A percentile compares a stretch with the other conserved stretches of the same genome.
These are phyloP conservation scores for Branchipolynoe longqiensis DNA, from an alignment of 2,888 invertebrate species.

Conservation along the genomic window DNA sequence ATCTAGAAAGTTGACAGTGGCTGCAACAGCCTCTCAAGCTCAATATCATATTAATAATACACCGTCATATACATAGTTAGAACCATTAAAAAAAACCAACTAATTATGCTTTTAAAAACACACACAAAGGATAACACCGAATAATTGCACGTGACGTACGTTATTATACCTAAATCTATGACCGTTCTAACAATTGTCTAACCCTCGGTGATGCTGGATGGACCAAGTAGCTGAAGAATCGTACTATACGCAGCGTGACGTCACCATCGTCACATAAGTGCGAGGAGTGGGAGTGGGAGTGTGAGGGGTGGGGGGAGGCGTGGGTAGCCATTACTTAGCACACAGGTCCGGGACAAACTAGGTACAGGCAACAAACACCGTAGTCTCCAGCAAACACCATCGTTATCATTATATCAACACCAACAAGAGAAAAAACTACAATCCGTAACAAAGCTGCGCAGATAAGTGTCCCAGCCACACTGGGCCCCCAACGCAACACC, in stretches of 20 bases:
- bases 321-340: no score
- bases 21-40: constrained; percentile 11
- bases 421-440: constrained; percentile 42
- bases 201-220: constrained; percentile 22
- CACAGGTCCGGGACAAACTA: constrained; percentile 36
- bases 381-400: constrained; percentile 7
- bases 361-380: constrained; percentile 15
- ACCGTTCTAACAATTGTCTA: background rate
- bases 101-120: no score
- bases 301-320: no score
- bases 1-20: constrained; percentile 14
- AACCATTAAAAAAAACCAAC: constrained; percentile 1
- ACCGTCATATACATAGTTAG: constrained; percentile 22
- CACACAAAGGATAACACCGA: background rate
- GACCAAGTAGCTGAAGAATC: no score
- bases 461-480: background rate
- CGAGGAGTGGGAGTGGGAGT: no score
- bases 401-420: no score
- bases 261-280: no score
- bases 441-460: constrained; percentile 23
- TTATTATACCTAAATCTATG: no score
- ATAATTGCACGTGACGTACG: background rate
- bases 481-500: constrained; percentile 21
- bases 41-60: no score
- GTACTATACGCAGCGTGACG: no score